A percentile compares a stretch with the other conserved stretches of the same genome.
phyloP scores from a whole-genome alignment of 2,797 vertebrate species.

The Danio tinwini region DNA sequence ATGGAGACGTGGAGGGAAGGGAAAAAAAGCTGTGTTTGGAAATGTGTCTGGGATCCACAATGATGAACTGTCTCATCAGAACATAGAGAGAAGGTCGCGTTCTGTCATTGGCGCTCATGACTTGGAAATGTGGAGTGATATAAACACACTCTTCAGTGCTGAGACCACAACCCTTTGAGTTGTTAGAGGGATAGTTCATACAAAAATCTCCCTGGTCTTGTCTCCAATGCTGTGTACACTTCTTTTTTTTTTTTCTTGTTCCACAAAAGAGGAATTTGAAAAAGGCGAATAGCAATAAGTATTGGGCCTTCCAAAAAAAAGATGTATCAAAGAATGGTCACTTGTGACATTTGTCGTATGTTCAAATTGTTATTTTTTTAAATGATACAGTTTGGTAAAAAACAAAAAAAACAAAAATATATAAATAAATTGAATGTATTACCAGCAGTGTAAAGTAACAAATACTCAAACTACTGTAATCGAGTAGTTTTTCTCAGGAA shows the following conservation, averaged over 20 bases:
- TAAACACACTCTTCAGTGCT: slow-evolving; percentile 19
- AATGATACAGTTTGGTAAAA: too few relatives aligned
- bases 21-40: slow-evolving; percentile 27
- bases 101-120: slow-evolving; percentile 5
- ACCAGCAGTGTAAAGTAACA: too few relatives aligned
- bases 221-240: not conserved
- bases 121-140: slow-evolving; percentile 10
- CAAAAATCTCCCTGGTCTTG: not conserved
- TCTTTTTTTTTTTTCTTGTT: not conserved
- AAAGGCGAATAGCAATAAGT: too few relatives aligned
- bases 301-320: too few relatives aligned
- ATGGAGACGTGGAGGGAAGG: slow-evolving; percentile 25
- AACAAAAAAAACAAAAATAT: too few relatives aligned
- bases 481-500: too few relatives aligned
- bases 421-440: too few relatives aligned
- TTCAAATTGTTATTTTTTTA: too few relatives aligned
- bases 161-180: slow-evolving; percentile 1
- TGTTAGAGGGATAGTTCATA: not conserved
- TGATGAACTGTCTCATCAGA: slow-evolving; percentile 45
- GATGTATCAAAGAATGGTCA: too few relatives aligned
- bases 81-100: slow-evolving; percentile 36
- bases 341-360: too few relatives aligned
- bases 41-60: slow-evolving; percentile 14
- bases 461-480: too few relatives aligned
- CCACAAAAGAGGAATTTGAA: too few relatives aligned